These are phyloP conservation scores for Acanthosepion pharaonis DNA, from an alignment of 2,888 invertebrate species.

Conservation along the genomic window DNA sequence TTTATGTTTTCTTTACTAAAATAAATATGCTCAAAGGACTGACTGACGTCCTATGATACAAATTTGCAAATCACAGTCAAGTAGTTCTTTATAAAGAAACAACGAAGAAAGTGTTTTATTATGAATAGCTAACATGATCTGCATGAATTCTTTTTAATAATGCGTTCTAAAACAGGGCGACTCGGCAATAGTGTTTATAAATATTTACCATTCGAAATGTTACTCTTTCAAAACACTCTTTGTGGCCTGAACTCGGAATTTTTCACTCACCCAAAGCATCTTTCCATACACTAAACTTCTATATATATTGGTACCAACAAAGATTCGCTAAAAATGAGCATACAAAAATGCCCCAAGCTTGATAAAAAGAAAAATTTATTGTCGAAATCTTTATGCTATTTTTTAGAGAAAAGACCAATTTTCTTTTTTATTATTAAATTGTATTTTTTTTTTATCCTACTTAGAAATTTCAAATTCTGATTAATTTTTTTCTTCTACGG, in stretches of 20 bases:
- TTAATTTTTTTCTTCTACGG: too few relatives aligned
- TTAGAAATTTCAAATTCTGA: too few relatives aligned
- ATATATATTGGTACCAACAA: too few relatives aligned
- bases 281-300: background rate
- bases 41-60: background rate
- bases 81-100: background rate
- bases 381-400: too few relatives aligned
- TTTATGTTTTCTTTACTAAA: background rate
- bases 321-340: too few relatives aligned
- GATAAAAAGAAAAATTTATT: too few relatives aligned
- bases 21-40: background rate
- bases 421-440: too few relatives aligned
- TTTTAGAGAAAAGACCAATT: too few relatives aligned
- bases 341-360: too few relatives aligned
- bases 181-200: too few relatives aligned
- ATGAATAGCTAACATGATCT: background rate
- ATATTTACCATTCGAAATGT: background rate
- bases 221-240: too few relatives aligned
- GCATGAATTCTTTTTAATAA: background rate
- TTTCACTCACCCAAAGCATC: background rate
- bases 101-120: background rate
- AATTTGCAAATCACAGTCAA: background rate
- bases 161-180: background rate
- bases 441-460: too few relatives aligned
- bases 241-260: background rate